Percentiles rank a stretch among this genome's conserved stretches.
Conservation (phyloP, 2,888 invertebrate genomes). For the Heteromyza rotundicornis region DNA sequence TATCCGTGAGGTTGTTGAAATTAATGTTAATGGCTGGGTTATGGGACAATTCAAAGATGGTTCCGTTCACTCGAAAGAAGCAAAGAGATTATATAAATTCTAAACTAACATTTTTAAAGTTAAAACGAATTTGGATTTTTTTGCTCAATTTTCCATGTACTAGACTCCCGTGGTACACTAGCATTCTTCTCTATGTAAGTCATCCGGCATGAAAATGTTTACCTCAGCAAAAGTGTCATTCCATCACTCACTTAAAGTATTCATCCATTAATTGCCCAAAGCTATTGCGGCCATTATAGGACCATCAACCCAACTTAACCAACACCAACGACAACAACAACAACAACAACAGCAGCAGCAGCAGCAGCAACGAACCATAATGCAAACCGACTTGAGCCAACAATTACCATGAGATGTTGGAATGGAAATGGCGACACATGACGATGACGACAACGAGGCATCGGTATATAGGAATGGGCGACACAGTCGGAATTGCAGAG, state of each 20-base stretch:
- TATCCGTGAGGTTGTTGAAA: too few species aligned
- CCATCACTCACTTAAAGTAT: constrained; percentile 61
- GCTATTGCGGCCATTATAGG: constrained; percentile 42
- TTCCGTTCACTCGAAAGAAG: too few species aligned
- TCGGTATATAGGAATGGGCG: too few species aligned
- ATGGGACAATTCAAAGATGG: too few species aligned
- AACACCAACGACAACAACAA: too few species aligned
- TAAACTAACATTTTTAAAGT: too few species aligned
- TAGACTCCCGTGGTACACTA: too few species aligned
- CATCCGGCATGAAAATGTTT: constrained; percentile 45
- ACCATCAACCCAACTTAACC: constrained; percentile 12
- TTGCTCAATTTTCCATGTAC: too few species aligned
- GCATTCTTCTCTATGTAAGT: too few species aligned
- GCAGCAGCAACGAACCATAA: constrained; percentile 33
- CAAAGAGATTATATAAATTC: too few species aligned
- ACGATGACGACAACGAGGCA: neutral
- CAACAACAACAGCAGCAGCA: neutral
- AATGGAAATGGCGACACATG: constrained; percentile 28
- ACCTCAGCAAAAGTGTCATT: constrained; percentile 58
- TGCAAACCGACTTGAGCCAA: constrained; percentile 46
- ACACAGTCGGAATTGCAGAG: neutral
- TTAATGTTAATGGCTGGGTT: too few species aligned
- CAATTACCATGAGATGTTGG: constrained; percentile 51
- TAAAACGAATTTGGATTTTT: too few species aligned
- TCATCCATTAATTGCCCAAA: constrained; percentile 60